Evolutionary conservation across 2,888 invertebrate genomes (phyloP).

Genomic region (Mellilla xanthometata): DNA sequence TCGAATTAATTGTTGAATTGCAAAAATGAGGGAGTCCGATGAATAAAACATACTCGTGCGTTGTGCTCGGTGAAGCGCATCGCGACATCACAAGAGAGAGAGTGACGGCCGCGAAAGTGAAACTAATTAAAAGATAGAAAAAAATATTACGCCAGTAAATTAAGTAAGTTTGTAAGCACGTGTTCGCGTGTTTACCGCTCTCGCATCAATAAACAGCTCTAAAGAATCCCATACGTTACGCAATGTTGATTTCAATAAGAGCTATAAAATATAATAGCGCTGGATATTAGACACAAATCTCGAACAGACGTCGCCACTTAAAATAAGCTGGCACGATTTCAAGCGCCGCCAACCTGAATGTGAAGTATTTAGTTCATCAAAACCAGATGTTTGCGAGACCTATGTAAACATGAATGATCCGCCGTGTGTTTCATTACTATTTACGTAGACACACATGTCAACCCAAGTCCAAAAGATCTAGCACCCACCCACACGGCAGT

Average conservation of each 20-base stretch:
- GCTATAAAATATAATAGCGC: constrained; percentile 57
- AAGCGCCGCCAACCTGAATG: constrained; percentile 77
- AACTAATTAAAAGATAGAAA: constrained; percentile 42
- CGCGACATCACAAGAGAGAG: constrained; percentile 50
- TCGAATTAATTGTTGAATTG: constrained; percentile 31
- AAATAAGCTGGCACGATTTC: constrained; percentile 81
- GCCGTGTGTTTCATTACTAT: constrained; percentile 45
- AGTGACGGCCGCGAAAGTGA: constrained; percentile 60
- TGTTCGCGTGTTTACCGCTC: constrained; percentile 13
- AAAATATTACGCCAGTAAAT: constrained; percentile 6
- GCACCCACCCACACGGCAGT: no score
- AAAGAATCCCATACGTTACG: constrained; percentile 24
- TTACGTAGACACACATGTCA: constrained; percentile 27
- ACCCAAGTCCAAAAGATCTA: no score
- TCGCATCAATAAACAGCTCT: constrained; percentile 13
- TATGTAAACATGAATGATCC: constrained; percentile 64
- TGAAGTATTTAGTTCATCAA: constrained; percentile 79
- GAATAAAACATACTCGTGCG: constrained; percentile 49
- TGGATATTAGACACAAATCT: constrained; percentile 69
- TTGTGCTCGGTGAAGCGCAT: constrained; percentile 50
- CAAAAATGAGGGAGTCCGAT: constrained; percentile 37
- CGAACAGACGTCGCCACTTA: constrained; percentile 75
- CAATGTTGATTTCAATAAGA: constrained; percentile 53
- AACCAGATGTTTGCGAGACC: constrained; percentile 74
- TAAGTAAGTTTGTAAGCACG: constrained; percentile 8